phyloP scores from a whole-genome alignment of 2,113 vertebrate genomes.

The Perca flavescens region DNA sequence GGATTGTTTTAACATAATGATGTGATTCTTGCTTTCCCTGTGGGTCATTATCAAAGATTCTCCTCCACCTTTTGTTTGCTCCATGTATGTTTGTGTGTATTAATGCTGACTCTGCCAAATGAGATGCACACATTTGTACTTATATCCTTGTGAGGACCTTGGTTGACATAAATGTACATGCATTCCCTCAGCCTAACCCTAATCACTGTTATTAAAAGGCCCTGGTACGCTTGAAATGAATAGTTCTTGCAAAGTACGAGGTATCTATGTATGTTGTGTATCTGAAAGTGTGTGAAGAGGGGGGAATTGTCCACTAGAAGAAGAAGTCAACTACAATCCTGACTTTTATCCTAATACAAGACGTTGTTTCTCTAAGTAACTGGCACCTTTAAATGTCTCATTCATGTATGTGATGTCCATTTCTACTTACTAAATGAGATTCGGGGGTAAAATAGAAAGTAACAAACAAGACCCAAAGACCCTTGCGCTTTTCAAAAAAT shows the following conservation, averaged over 20 bases:
- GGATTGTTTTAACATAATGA: slow-evolving; percentile 64
- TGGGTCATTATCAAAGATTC: slow-evolving; percentile 57
- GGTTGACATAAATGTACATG: not conserved
- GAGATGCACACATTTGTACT: not conserved
- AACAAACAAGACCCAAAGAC: not conserved
- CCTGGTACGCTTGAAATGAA: not conserved
- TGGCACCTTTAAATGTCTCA: not conserved
- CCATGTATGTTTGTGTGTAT: not conserved
- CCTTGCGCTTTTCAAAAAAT: not conserved
- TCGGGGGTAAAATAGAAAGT: not conserved
- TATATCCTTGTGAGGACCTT: slow-evolving; percentile 8
- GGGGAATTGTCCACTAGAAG: not conserved
- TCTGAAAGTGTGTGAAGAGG: not conserved
- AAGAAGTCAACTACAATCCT: not conserved
- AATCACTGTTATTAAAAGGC: not conserved
- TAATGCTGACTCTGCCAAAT: slow-evolving; percentile 56
- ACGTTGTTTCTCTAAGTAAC: not conserved
- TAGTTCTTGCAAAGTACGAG: not conserved
- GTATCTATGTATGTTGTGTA: not conserved
- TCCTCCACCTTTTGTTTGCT: slow-evolving; percentile 38
- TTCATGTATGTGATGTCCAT: not conserved
- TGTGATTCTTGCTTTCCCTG: slow-evolving; percentile 59
- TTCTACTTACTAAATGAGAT: not conserved
- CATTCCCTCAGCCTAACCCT: not conserved
- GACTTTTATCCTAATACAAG: not conserved